A percentile compares a stretch with the other conserved stretches of the same genome.
These are phyloP conservation scores for Ectemnius cavifrons DNA, from an alignment of 2,888 invertebrate species.

Conservation along the genomic window DNA sequence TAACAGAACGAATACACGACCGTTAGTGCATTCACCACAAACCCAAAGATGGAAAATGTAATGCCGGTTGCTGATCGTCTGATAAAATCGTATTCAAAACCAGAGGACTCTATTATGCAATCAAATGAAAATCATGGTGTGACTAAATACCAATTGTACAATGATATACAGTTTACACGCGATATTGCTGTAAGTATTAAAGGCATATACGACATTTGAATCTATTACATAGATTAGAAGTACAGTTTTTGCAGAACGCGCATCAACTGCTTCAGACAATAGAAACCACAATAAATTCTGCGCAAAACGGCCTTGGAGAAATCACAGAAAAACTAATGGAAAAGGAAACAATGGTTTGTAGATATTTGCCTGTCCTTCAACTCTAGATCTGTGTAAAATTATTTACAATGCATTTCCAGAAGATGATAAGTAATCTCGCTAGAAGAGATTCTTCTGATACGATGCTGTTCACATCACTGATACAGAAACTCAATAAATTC, in stretches of 20 bases:
- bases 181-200: too few species aligned
- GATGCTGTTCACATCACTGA: constrained; percentile 14
- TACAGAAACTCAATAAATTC: constrained; percentile 62
- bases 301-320: constrained; percentile 61
- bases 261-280: constrained; percentile 61
- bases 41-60: too few species aligned
- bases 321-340: constrained; percentile 60
- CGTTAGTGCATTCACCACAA: too few species aligned
- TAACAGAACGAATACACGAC: neutral
- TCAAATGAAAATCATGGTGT: too few species aligned
- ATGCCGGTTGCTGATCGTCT: too few species aligned
- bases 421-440: constrained; percentile 41
- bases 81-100: neutral
- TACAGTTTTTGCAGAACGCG: neutral
- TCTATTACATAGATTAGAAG: neutral
- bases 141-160: too few species aligned
- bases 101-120: too few species aligned
- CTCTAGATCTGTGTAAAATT: constrained; percentile 55
- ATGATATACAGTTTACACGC: too few species aligned
- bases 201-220: too few species aligned
- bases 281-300: constrained; percentile 62
- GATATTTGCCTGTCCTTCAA: constrained; percentile 5
- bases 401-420: constrained; percentile 37
- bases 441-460: constrained; percentile 4
- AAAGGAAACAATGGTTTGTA: constrained; percentile 15